Base-by-base conservation (phyloP, 2,797 vertebrate genomes). In the Cirrhinus mrigala region DNA sequence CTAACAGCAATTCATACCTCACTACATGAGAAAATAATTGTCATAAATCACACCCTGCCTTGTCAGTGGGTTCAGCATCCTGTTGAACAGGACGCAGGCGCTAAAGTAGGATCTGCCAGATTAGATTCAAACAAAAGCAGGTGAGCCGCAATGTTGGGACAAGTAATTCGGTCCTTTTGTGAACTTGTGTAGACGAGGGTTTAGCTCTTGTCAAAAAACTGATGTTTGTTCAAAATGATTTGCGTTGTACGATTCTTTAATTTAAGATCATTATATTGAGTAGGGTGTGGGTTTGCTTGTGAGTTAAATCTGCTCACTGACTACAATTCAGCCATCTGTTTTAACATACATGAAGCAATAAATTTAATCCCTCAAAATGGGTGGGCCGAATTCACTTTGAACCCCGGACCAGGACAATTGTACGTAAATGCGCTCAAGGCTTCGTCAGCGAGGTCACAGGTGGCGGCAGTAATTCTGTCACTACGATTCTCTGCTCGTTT, bases 41-140 rank as follows among this genome's bases (percentile, higher is more conserved):
- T 44, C 89, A 89, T 92, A 90, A 92, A 87, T 94, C 93, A 93
- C 78, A 89, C 66, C 46, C 3, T 88, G 0, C 50, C 86, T 85
- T 82, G 40, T 60, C 40, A 88, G 88, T 84, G 88, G 92, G 37
- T 60, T 83, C 74, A 85, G 83, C 46, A 87, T 93, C 88, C 87
- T 85, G 91, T 86, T 81, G 85, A 91, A 82, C 89, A 77, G 89
- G 90, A 89, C 78, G 81, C 87, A 62, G 80, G 52, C 86, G 90
- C 89, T 93, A 91, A 92, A 89, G 87, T 87, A 87, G 86, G 81
- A 87, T 79, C 74, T 73, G 66, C 87, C 77, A 78, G 81, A 54
- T 84, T 87, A 84, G 46, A 20, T 33, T 33, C 71, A 46, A 82
- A 88, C 85, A 90, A 86, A 73, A 48, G 87, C 27, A 73, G 46